Base-by-base conservation (phyloP, 2,113 vertebrate species). In the Hyla sarda region DNA sequence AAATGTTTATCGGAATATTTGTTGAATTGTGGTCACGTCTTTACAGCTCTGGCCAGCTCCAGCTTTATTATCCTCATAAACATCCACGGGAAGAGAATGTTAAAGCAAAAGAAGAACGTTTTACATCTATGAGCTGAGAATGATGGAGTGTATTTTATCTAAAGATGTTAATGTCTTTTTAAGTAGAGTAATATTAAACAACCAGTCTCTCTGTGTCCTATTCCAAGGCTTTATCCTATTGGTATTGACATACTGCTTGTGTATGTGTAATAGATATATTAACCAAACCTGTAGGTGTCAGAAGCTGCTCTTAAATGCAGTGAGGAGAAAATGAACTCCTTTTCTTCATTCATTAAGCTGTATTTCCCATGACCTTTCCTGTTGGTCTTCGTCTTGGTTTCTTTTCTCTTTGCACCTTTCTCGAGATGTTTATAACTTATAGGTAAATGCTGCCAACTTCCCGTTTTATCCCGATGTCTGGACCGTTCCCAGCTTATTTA, bases 201-300 rank as follows among this genome's bases (percentile, higher is more conserved):
- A 74, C 65, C 79, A 95, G 94, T 94, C 93, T 92, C 91, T 85
- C 89, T 91, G 90, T 89, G 93, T 94, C 94, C 94, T 90, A 37
- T 95, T 99, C 98, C 97, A 99, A 98, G 98, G 98, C 96, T 96
- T 92, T 95, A 96, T 94, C 96, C 95, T 96, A 88, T 90, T 90
- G 88, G 82, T 88, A 90, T 88, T 84, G 25, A 58, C 0, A 0
- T 11, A 83, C 82, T 1, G 8, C 87, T 92, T 92, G 73, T 93
- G 8, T 87, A 91, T 93, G 60, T 62, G 60, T 81, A 72, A 60
- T 58, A 87, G 0, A 87, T 58, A 58, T 93, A 95, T 95, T 94
- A 92, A 94, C 75, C 0, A 89, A 88, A 88, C 0, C 52, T 62
- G 34, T 88, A 88, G 86, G 85, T 67, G 79, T n/a, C 0, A 72